Percentiles rank a stretch among this genome's conserved stretches.
These are phyloP conservation scores for Perca flavescens DNA, from an alignment of 2,113 vertebrate species.

Conservation along the genomic window DNA sequence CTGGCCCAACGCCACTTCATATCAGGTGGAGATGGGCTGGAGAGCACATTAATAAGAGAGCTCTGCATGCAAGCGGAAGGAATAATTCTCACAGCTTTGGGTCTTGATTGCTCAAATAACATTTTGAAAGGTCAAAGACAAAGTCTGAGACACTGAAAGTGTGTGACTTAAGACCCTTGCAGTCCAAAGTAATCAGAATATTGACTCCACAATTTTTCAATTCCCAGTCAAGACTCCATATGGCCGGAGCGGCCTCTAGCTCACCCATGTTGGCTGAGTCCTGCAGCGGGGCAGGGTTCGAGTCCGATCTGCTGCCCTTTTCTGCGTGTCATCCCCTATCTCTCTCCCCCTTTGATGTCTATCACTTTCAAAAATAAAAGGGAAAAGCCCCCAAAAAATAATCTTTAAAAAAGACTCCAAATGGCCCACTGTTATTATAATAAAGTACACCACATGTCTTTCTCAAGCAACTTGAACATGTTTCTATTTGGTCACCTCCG, in stretches of 20 bases:
- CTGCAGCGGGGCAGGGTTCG: no score
- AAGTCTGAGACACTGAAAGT: constrained; percentile 25
- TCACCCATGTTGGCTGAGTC: no score
- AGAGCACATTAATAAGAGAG: not conserved
- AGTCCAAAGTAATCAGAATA: constrained; percentile 35
- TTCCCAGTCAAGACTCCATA: constrained; percentile 46
- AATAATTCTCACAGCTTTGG: constrained; percentile 8
- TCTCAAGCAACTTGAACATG: constrained; percentile 27
- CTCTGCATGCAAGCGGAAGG: not conserved
- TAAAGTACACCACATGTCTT: constrained; percentile 41
- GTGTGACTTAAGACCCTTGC: not conserved
- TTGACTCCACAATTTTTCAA: constrained; percentile 23
- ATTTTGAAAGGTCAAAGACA: constrained; percentile 40
- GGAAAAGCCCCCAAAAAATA: no score
- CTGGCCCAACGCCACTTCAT: constrained; percentile 25
- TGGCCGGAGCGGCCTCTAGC: no score
- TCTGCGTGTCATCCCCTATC: no score
- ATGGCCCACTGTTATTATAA: constrained; percentile 53
- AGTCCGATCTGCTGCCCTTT: no score
- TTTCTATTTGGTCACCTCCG: constrained; percentile 45
- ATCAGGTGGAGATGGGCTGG: constrained; percentile 19
- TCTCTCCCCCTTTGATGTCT: no score
- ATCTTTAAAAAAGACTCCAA: constrained; percentile 19
- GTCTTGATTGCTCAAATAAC: constrained; percentile 20
- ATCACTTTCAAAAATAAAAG: no score